Evolutionary conservation across 2,888 invertebrate species (phyloP).

Genomic region (Ctenicera cuprea): DNA sequence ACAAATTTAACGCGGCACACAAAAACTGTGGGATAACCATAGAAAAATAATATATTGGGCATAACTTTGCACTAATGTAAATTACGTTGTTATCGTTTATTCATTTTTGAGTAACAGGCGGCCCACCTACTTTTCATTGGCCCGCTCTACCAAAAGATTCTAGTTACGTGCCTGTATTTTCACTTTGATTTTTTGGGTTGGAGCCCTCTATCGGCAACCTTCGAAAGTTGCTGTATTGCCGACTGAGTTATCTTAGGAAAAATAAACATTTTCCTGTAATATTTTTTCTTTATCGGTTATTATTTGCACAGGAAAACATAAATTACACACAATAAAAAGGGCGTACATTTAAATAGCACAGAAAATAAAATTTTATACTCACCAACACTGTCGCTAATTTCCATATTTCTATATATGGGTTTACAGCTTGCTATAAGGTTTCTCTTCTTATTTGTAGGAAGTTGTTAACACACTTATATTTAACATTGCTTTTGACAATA

Average conservation of each 20-base stretch:
- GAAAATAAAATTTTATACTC: not conserved
- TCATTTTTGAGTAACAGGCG: too few relatives aligned
- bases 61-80: too few relatives aligned
- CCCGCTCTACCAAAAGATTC: too few relatives aligned
- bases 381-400: not conserved
- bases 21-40: too few relatives aligned
- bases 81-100: too few relatives aligned
- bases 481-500: not conserved
- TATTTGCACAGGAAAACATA: constrained; percentile 19
- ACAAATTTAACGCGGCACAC: too few relatives aligned
- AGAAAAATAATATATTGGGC: too few relatives aligned
- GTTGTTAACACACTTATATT: constrained; percentile 12
- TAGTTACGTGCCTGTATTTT: too few relatives aligned
- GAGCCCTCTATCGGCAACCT: constrained; percentile 23
- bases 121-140: too few relatives aligned
- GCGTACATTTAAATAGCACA: constrained; percentile 5
- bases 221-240: constrained; percentile 13
- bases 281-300: constrained; percentile 6
- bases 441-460: not conserved
- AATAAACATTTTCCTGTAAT: constrained; percentile 37
- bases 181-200: not conserved
- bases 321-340: not conserved
- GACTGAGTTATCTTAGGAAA: constrained; percentile 26
- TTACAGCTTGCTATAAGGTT: not conserved
- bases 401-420: not conserved